These are phyloP conservation scores for Agrochola lychnidis DNA, from an alignment of 2,888 invertebrate species.

Conservation along the genomic window DNA sequence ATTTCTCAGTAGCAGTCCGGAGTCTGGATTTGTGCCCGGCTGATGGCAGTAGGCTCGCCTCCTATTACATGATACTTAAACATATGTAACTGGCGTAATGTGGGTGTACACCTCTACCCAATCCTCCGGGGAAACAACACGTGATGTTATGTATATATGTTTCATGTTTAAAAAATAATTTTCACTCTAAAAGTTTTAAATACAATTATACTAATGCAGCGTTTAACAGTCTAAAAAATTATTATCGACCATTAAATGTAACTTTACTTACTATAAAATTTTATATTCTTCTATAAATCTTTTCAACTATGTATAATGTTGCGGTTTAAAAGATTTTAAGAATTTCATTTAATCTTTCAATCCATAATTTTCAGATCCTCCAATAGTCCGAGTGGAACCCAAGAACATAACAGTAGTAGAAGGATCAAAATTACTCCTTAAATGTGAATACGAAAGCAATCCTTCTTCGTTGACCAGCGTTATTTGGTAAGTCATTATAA, in stretches of 20 bases:
- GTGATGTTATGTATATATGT: neutral
- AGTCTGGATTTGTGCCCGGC: too few relatives aligned
- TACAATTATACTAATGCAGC: neutral
- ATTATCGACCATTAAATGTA: too few relatives aligned
- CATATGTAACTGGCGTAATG: too few relatives aligned
- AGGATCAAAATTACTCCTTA: conserved; percentile 93
- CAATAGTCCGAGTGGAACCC: conserved; percentile 94
- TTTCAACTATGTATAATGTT: neutral
- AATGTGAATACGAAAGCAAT: conserved; percentile 96
- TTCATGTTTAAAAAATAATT: neutral
- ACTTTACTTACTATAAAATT: neutral
- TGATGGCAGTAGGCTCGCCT: too few relatives aligned
- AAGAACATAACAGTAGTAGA: conserved; percentile 95
- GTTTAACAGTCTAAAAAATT: neutral
- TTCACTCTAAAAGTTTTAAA: neutral
- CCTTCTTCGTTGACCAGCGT: conserved; percentile 94
- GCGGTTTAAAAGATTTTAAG: neutral
- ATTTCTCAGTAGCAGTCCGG: too few relatives aligned
- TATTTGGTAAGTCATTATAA: conserved; percentile 92
- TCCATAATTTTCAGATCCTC: conserved; percentile 92
- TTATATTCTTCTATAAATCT: neutral
- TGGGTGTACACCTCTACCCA: too few relatives aligned
- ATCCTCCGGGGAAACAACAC: too few relatives aligned
- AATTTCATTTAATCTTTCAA: neutral
- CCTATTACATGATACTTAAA: too few relatives aligned